These are phyloP conservation scores for Xylocampa areola DNA, from an alignment of 2,888 invertebrate genomes.

Conservation along the genomic window DNA sequence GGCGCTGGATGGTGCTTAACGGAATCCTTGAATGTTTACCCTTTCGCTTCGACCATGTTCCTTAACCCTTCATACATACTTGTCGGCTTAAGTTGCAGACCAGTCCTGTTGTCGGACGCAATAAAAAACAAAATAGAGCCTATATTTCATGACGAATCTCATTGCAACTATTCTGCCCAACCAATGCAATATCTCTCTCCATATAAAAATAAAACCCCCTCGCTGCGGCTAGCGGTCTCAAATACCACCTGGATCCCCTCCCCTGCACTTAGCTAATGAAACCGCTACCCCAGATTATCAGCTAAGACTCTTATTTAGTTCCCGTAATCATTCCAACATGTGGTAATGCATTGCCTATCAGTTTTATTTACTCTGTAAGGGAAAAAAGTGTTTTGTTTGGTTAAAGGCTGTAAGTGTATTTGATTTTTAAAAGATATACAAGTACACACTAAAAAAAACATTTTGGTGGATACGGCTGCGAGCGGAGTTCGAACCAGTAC, in stretches of 20 bases:
- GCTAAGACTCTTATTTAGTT: conserved; percentile 44
- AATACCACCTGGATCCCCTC: conserved; percentile 10
- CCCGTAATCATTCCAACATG: conserved; percentile 34
- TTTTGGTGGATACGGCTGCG: no score
- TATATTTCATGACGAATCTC: no score
- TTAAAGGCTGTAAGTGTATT: background rate
- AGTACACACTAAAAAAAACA: no score
- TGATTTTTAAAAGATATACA: background rate
- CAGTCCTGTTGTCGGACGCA: no score
- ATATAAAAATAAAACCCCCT: conserved; percentile 9
- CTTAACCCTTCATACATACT: no score
- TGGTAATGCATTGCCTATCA: conserved; percentile 6
- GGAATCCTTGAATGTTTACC: no score
- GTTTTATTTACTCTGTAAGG: conserved; percentile 10
- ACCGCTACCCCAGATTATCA: conserved; percentile 38
- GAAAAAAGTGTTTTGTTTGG: background rate
- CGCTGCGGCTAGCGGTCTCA: conserved; percentile 25
- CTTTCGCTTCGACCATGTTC: no score
- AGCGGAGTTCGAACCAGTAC: no score
- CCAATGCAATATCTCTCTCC: background rate
- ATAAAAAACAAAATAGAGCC: no score
- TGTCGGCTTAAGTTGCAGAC: no score
- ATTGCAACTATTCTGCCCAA: no score
- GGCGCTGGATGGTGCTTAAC: no score
- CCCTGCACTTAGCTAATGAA: conserved; percentile 57